A percentile compares a stretch with the other conserved stretches of the same genome.
Evolutionary conservation across 2,888 invertebrate genomes (phyloP).

Genomic region (Sepiola atlantica): DNA sequence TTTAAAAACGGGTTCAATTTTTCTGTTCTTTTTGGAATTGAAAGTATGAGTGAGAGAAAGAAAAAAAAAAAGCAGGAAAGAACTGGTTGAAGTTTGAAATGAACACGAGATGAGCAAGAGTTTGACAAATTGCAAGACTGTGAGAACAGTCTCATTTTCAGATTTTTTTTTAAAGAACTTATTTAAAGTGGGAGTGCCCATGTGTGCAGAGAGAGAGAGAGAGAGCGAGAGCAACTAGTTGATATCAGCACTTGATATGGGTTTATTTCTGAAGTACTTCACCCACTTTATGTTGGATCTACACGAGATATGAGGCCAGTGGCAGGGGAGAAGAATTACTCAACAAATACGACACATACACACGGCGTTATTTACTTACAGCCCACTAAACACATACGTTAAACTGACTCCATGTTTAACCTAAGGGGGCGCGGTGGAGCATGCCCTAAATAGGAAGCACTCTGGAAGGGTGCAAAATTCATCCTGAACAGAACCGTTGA

Average conservation of each 20-base stretch:
- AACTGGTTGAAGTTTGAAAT: background rate
- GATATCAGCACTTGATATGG: background rate
- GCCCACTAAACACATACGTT: too few species aligned
- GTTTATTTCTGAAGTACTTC: background rate
- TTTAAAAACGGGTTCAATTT: too few species aligned
- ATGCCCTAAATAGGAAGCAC: too few species aligned
- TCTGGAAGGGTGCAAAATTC: too few species aligned
- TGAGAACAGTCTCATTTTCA: background rate
- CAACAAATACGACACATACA: background rate
- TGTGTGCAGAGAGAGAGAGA: background rate
- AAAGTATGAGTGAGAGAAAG: background rate
- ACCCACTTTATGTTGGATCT: background rate
- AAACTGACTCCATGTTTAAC: too few species aligned
- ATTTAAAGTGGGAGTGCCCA: background rate
- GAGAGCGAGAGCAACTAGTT: background rate
- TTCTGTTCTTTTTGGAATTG: background rate
- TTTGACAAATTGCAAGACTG: background rate
- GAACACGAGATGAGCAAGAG: background rate
- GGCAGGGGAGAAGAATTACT: background rate
- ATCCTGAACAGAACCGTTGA: too few species aligned
- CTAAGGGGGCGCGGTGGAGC: too few species aligned
- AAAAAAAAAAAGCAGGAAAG: background rate
- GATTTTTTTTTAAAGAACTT: too few species aligned
- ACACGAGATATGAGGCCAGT: background rate
- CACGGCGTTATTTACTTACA: too few species aligned